Evolutionary conservation across 2,113 vertebrate species (phyloP).

Genomic region (Steatornis caripensis): DNA sequence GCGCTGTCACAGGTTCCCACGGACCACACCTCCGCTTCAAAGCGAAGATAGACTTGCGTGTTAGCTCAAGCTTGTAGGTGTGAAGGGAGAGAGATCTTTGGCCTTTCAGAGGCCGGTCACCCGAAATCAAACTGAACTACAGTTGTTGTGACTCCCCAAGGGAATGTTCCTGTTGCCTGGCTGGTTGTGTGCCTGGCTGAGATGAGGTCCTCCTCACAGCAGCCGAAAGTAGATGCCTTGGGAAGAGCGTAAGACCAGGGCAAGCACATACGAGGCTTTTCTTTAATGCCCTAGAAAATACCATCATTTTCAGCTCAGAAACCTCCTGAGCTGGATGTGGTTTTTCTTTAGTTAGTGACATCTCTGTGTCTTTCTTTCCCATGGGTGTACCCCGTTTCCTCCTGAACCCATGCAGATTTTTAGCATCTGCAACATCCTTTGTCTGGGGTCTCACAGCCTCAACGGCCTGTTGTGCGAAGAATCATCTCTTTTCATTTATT

Average conservation of each 20-base stretch:
- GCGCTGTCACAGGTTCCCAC: accelerated
- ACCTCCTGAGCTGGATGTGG: accelerated
- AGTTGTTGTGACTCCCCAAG: neutral
- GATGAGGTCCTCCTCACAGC: neutral
- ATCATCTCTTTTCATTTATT: neutral
- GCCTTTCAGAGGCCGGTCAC: neutral
- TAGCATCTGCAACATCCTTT: neutral
- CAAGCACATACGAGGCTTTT: neutral
- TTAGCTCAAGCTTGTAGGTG: neutral
- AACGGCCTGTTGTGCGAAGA: neutral
- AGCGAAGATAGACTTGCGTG: neutral
- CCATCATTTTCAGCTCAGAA: neutral
- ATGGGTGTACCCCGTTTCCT: neutral
- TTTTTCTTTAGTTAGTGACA: neutral
- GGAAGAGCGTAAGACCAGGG: neutral
- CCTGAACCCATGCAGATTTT: neutral
- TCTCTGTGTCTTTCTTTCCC: neutral
- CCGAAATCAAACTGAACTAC: neutral
- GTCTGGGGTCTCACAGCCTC: neutral
- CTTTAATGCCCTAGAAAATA: neutral
- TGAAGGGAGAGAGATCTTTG: neutral
- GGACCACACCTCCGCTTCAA: neutral
- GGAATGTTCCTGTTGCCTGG: neutral
- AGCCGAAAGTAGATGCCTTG: neutral
- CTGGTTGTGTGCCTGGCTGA: neutral